These are phyloP conservation scores for Epinephelus cyanopodus DNA, from an alignment of 2,113 vertebrate genomes.

Conservation along the genomic window DNA sequence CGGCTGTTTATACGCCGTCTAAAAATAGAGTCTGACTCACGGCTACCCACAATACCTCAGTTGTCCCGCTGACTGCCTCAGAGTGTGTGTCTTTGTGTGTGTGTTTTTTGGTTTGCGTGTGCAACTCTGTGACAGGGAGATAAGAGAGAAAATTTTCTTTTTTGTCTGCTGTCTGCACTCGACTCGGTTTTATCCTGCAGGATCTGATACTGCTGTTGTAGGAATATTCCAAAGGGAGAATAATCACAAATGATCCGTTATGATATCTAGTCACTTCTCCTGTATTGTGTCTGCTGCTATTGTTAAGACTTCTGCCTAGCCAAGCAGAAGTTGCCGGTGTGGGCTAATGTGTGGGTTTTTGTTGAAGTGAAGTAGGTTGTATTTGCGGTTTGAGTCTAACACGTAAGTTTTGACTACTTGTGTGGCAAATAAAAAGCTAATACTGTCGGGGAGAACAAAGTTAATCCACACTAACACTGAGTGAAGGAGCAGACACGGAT, in stretches of 20 bases:
- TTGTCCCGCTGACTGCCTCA: slow-evolving; percentile 65
- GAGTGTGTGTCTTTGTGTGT: slow-evolving; percentile 47
- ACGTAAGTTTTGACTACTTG: slow-evolving; percentile 12
- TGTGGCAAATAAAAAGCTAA: background rate
- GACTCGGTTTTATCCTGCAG: slow-evolving; percentile 47
- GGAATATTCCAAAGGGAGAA: slow-evolving; percentile 52
- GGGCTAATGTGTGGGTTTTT: slow-evolving; percentile 42
- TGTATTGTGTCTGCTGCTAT: slow-evolving; percentile 39
- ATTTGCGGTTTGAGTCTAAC: slow-evolving; percentile 18
- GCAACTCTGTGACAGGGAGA: slow-evolving; percentile 60
- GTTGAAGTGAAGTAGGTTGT: slow-evolving; percentile 17
- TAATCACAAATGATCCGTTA: slow-evolving; percentile 32
- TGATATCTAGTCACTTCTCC: slow-evolving; percentile 44
- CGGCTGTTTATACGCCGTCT: slow-evolving; percentile 73
- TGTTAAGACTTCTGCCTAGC: slow-evolving; percentile 46
- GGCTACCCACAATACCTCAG: slow-evolving; percentile 80
- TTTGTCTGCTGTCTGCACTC: slow-evolving; percentile 45
- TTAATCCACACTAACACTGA: background rate
- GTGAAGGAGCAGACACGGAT: background rate
- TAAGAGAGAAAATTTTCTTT: slow-evolving; percentile 44
- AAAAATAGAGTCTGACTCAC: slow-evolving; percentile 82
- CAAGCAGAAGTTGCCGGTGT: slow-evolving; percentile 43
- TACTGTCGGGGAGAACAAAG: background rate
- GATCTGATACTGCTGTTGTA: slow-evolving; percentile 37
- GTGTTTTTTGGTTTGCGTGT: slow-evolving; percentile 52